Conservation (phyloP, 1,140 invertebrate species). For the Venturia canescens region DNA sequence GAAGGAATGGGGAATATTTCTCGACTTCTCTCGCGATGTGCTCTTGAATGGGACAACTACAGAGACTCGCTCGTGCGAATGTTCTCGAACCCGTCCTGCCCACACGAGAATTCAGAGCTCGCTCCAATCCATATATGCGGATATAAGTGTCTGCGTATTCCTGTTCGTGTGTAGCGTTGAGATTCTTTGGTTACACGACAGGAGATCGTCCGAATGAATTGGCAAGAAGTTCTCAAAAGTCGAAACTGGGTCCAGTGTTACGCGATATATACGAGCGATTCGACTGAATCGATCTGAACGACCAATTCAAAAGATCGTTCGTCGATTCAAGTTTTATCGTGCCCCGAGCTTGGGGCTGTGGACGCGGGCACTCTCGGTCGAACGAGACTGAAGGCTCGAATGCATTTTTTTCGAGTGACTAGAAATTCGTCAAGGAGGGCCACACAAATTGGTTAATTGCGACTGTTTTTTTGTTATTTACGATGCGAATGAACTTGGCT, state of each 20-base stretch:
- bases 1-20: background rate
- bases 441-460: too few relatives aligned
- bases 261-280: background rate
- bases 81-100: slow-evolving; percentile 63
- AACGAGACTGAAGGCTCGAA: background rate
- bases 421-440: too few relatives aligned
- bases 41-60: slow-evolving; percentile 68
- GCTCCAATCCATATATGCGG: background rate
- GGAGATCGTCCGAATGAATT: background rate
- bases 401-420: background rate
- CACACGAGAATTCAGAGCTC: slow-evolving; percentile 50
- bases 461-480: too few relatives aligned
- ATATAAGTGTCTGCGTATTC: background rate
- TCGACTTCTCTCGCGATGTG: slow-evolving; percentile 40
- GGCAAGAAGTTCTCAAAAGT: background rate
- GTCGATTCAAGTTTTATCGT: background rate
- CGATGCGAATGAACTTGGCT: too few relatives aligned
- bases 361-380: background rate
- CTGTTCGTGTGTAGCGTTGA: background rate
- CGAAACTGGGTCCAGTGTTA: slow-evolving; percentile 16
- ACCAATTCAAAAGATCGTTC: background rate
- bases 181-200: slow-evolving; percentile 10
- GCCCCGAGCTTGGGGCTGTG: too few relatives aligned
- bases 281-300: background rate
- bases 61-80: slow-evolving; percentile 7